A percentile compares a stretch with the other conserved stretches of the same genome.
Evolutionary conservation across 2,797 vertebrate species (phyloP).

Genomic region (Manis pentadactyla): DNA sequence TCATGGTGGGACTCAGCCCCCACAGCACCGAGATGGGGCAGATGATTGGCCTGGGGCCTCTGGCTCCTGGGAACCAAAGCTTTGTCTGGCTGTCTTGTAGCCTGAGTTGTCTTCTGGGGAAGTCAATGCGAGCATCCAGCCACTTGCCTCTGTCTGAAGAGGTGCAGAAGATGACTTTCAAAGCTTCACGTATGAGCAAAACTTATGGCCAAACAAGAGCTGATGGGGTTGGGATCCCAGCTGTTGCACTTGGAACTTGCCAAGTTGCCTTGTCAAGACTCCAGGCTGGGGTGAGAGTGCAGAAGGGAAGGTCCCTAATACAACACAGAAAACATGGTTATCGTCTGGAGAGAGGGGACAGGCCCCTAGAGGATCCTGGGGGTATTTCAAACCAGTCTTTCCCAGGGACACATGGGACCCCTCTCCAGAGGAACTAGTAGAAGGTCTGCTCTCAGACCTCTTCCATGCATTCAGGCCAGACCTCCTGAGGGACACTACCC

Average conservation of each 20-base stretch:
- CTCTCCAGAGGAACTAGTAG: not conserved
- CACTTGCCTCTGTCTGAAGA: not conserved
- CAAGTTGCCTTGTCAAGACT: not conserved
- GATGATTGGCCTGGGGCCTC: not conserved
- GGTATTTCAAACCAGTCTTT: not conserved
- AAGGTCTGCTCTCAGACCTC: not conserved
- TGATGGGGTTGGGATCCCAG: not conserved
- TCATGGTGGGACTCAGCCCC: not conserved
- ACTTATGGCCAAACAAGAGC: not conserved
- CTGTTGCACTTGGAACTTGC: not conserved
- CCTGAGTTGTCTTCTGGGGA: not conserved
- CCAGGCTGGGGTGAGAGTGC: not conserved
- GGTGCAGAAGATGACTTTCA: not conserved
- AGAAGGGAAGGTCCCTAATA: not conserved
- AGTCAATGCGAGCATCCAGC: not conserved
- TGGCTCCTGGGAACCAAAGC: not conserved
- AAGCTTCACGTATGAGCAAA: not conserved
- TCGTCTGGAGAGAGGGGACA: not conserved
- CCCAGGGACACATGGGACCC: not conserved
- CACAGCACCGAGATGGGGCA: fast-evolving
- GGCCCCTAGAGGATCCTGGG: not conserved
- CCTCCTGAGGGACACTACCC: not conserved
- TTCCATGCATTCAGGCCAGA: not conserved
- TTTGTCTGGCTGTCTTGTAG: not conserved
- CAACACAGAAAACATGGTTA: not conserved